Evolutionary conservation across 2,113 vertebrate species (phyloP).

Genomic region (Brachyhypopomus occidentalis): DNA sequence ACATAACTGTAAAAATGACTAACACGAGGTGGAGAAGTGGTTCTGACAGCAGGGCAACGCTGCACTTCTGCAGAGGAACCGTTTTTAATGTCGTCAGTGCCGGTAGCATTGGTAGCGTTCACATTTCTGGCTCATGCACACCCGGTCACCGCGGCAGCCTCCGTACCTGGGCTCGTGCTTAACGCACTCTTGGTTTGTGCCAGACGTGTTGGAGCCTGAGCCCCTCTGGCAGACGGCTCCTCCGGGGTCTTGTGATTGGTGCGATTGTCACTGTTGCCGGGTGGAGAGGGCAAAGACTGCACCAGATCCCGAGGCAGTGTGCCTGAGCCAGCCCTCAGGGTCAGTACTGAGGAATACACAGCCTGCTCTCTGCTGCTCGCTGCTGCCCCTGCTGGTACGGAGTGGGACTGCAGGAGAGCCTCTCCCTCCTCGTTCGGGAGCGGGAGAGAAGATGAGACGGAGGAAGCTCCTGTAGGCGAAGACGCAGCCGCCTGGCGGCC

Average conservation of each 20-base stretch:
- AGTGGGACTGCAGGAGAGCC: neutral
- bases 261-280: slow-evolving; percentile 71
- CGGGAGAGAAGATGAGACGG: slow-evolving; percentile 42
- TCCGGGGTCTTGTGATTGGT: slow-evolving; percentile 68
- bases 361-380: slow-evolving; percentile 59
- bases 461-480: slow-evolving; percentile 48
- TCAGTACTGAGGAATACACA: slow-evolving; percentile 64
- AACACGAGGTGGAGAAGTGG: slow-evolving; percentile 22
- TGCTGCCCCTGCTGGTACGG: slow-evolving; percentile 49
- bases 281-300: slow-evolving; percentile 67
- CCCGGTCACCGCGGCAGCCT: slow-evolving; percentile 24
- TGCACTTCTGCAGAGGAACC: slow-evolving; percentile 37
- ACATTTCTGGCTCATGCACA: neutral
- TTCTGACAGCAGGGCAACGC: slow-evolving; percentile 22
- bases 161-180: slow-evolving; percentile 78
- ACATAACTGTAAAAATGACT: slow-evolving; percentile 45
- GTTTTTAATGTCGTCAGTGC: slow-evolving; percentile 13
- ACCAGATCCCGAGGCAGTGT: slow-evolving; percentile 63
- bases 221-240: slow-evolving; percentile 61
- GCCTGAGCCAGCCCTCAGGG: slow-evolving; percentile 63
- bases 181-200: slow-evolving; percentile 66
- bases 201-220: slow-evolving; percentile 57
- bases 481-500: slow-evolving; percentile 34
- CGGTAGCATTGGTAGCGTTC: neutral
- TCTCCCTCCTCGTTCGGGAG: slow-evolving; percentile 34